Conservation (phyloP, 1,140 invertebrate species). For the Lethrus apterus region DNA sequence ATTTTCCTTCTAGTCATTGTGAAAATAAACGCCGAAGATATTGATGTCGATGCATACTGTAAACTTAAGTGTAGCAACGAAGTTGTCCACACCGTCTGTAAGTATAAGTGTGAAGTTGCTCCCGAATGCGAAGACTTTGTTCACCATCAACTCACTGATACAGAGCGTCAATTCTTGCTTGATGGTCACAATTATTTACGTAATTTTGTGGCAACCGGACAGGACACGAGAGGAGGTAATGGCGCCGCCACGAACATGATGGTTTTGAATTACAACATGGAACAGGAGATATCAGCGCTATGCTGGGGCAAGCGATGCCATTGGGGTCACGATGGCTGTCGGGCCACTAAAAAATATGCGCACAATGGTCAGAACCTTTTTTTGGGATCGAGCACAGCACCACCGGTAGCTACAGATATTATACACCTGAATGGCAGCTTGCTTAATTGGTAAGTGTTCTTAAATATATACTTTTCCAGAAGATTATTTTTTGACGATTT, state of each 20-base stretch:
- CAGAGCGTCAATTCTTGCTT: neutral
- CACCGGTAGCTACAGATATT: too few relatives aligned
- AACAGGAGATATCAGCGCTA: neutral
- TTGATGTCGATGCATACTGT: neutral
- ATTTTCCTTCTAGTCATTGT: too few relatives aligned
- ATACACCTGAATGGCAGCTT: too few relatives aligned
- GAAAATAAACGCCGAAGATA: too few relatives aligned
- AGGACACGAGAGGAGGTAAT: constrained; percentile 6
- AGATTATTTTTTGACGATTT: too few relatives aligned
- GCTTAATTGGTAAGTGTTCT: too few relatives aligned
- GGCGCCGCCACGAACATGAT: neutral
- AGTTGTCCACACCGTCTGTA: neutral
- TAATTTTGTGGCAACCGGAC: neutral
- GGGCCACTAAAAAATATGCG: neutral
- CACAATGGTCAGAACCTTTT: constrained; percentile 2
- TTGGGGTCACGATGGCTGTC: neutral
- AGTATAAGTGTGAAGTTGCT: neutral
- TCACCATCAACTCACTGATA: neutral
- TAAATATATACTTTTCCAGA: too few relatives aligned
- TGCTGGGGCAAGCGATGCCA: constrained; percentile 3
- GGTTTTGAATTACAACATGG: neutral
- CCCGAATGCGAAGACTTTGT: neutral
- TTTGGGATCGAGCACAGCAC: too few relatives aligned
- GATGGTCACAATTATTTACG: neutral
- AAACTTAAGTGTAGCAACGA: neutral